A percentile compares a stretch with the other conserved stretches of the same genome.
These are phyloP conservation scores for Neogobius melanostomus DNA, from an alignment of 2,113 vertebrate species.

Conservation along the genomic window DNA sequence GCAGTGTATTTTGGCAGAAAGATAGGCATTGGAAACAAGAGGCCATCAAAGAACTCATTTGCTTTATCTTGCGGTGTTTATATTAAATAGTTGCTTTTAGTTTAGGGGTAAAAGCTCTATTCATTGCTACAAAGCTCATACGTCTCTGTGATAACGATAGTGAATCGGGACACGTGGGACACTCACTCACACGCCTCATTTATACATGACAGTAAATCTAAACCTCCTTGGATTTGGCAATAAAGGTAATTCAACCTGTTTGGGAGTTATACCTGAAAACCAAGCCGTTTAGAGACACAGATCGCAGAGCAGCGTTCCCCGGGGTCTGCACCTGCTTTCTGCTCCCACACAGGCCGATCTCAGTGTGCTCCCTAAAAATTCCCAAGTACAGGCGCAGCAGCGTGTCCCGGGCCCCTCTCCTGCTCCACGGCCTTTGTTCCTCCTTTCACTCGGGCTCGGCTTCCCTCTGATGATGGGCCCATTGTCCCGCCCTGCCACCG, in stretches of 20 bases:
- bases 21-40: too few relatives aligned
- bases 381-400: conserved; percentile 18
- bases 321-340: conserved; percentile 59
- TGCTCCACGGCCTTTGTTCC: conserved; percentile 65
- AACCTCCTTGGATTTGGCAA: conserved; percentile 13
- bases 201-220: neutral
- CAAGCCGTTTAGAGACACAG: conserved; percentile 15
- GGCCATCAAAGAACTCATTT: too few relatives aligned
- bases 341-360: conserved; percentile 36
- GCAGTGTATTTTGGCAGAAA: too few relatives aligned
- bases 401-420: conserved; percentile 58
- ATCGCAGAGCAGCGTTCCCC: conserved; percentile 53
- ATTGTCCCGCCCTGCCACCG: conserved; percentile 65
- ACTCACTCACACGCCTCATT: too few relatives aligned
- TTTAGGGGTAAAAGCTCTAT: too few relatives aligned
- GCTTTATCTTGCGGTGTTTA: too few relatives aligned
- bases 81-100: too few relatives aligned
- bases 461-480: conserved; percentile 72
- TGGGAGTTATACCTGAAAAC: conserved; percentile 47
- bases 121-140: neutral
- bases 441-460: conserved; percentile 66
- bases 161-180: too few relatives aligned
- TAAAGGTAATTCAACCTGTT: conserved; percentile 35
- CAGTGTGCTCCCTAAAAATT: conserved; percentile 3
- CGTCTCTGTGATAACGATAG: too few relatives aligned